Conservation (phyloP, 2,113 vertebrate species). For the Neogale vison region DNA sequence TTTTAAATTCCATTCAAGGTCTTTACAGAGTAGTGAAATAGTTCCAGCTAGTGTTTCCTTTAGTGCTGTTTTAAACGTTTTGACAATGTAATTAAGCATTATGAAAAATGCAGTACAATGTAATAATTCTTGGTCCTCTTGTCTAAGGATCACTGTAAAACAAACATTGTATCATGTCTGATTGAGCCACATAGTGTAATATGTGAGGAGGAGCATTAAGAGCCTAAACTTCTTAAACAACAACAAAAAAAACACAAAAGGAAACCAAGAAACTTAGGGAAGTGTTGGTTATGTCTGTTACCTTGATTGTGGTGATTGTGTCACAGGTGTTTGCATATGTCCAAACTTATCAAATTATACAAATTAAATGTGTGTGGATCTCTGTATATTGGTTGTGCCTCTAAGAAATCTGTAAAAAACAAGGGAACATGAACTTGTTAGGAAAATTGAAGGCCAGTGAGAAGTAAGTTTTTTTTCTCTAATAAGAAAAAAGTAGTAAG, state of each 20-base stretch:
- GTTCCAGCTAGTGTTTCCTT: background rate
- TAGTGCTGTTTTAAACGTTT: slow-evolving; percentile 39
- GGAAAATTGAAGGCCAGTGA: background rate
- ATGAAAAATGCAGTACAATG: background rate
- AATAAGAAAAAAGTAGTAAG: background rate
- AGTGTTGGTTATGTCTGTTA: background rate
- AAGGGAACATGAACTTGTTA: background rate
- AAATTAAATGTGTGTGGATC: background rate
- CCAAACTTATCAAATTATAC: background rate
- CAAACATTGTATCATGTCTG: background rate
- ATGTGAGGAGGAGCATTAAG: background rate
- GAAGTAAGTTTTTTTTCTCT: background rate
- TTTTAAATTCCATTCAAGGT: background rate
- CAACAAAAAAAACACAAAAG: background rate
- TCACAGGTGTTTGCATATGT: background rate
- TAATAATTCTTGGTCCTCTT: background rate
- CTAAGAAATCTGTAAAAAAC: background rate
- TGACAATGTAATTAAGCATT: background rate
- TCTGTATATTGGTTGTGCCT: background rate
- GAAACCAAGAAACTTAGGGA: background rate
- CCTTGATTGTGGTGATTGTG: background rate
- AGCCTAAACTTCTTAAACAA: background rate
- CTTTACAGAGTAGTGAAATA: background rate
- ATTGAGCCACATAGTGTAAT: background rate
- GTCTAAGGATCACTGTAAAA: background rate